phyloP scores from a whole-genome alignment of 2,888 invertebrate species.

The Apodemia zela region DNA sequence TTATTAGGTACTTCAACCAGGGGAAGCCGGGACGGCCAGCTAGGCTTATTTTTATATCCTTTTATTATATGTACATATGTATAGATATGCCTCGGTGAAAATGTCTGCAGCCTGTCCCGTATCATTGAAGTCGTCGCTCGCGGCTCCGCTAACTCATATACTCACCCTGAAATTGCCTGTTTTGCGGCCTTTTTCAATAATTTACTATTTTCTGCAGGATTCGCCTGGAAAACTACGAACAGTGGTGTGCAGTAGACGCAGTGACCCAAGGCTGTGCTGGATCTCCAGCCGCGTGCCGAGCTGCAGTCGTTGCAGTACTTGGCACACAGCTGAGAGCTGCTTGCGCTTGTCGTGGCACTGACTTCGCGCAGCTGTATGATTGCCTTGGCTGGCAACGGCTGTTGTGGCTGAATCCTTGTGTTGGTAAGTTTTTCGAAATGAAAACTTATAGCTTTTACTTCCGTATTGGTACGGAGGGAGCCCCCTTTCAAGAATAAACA shows the following conservation, averaged over 20 bases:
- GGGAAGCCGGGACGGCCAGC: too few relatives aligned
- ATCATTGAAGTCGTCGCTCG: too few relatives aligned
- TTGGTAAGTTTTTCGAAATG: slow-evolving; percentile 82
- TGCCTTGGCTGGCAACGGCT: slow-evolving; percentile 95
- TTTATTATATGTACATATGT: too few relatives aligned
- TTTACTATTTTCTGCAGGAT: slow-evolving; percentile 69
- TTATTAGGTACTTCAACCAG: too few relatives aligned
- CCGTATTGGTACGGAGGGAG: too few relatives aligned
- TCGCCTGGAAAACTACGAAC: slow-evolving; percentile 92
- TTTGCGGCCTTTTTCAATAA: not conserved
- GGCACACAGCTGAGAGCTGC: slow-evolving; percentile 93
- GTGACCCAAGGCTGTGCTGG: slow-evolving; percentile 94
- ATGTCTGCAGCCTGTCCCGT: too few relatives aligned
- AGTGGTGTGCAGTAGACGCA: slow-evolving; percentile 94
- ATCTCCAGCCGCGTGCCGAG: slow-evolving; percentile 90
- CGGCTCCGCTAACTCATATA: too few relatives aligned
- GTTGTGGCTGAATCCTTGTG: slow-evolving; percentile 95
- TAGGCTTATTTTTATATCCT: too few relatives aligned
- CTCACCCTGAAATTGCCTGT: too few relatives aligned
- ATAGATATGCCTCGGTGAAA: too few relatives aligned
- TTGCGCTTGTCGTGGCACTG: slow-evolving; percentile 93
- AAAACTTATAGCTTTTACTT: too few relatives aligned
- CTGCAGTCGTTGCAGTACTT: slow-evolving; percentile 91
- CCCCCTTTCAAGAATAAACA: too few relatives aligned
- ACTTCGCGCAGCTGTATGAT: slow-evolving; percentile 91